A percentile compares a stretch with the other conserved stretches of the same genome.
These are phyloP conservation scores for Rhineura floridana DNA, from an alignment of 2,113 vertebrate genomes.

Conservation along the genomic window DNA sequence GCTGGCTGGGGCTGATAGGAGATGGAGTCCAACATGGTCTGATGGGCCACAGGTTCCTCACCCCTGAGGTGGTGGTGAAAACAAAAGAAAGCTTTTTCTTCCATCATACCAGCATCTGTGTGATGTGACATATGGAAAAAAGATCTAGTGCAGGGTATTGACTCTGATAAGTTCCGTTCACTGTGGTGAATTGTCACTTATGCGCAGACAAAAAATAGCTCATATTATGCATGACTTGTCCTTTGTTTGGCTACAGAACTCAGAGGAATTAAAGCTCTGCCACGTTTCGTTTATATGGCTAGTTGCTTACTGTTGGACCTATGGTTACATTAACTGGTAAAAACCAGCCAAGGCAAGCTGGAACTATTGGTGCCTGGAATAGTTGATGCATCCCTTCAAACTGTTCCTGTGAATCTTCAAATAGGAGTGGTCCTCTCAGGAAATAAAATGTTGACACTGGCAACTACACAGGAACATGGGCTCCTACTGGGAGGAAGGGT, in stretches of 20 bases:
- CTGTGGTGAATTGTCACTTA: neutral
- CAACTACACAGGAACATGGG: too few relatives aligned
- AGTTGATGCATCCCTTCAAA: neutral
- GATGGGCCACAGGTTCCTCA: too few relatives aligned
- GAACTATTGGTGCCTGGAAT: neutral
- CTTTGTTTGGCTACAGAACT: neutral
- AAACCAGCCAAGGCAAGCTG: neutral
- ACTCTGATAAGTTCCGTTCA: neutral
- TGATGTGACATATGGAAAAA: neutral
- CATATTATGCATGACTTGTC: neutral
- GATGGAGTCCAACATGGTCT: too few relatives aligned
- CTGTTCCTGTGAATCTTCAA: neutral
- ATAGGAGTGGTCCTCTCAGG: neutral
- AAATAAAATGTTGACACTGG: neutral
- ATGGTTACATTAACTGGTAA: neutral
- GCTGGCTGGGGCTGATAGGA: too few relatives aligned
- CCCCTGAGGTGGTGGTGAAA: too few relatives aligned
- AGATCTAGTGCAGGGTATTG: neutral
- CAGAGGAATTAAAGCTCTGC: neutral
- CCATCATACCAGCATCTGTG: neutral
- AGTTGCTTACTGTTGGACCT: neutral
- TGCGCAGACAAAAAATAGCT: neutral
- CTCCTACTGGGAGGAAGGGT: too few relatives aligned
- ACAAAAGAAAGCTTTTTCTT: neutral
- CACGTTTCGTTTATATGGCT: too few relatives aligned